These are phyloP conservation scores for Fragum whitleyi DNA, from an alignment of 2,888 invertebrate species.

Conservation along the genomic window DNA sequence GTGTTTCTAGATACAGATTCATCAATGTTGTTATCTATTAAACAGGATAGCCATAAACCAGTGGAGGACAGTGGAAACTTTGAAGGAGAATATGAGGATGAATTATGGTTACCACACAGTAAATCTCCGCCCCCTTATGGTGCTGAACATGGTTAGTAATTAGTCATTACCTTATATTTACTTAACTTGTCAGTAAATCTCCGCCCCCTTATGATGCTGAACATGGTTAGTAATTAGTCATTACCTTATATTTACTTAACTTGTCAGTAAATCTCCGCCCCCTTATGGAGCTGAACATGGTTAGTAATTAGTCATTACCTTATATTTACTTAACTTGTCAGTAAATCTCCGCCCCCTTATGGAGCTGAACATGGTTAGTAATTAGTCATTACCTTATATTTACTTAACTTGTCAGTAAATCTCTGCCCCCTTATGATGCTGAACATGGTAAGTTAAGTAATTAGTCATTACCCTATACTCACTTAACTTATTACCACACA, in stretches of 20 bases:
- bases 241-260: background rate
- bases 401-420: background rate
- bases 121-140: conserved; percentile 91
- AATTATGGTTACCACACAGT: conserved; percentile 88
- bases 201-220: conserved; percentile 89
- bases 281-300: conserved; percentile 87
- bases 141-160: conserved; percentile 57
- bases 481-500: too few species aligned
- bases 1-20: too few species aligned
- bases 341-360: conserved; percentile 92
- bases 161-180: background rate
- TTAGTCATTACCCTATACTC: too few species aligned
- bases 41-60: conserved; percentile 57
- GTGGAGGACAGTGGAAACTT: conserved; percentile 59
- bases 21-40: conserved; percentile 37
- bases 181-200: conserved; percentile 87
- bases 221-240: conserved; percentile 49
- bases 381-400: background rate
- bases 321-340: conserved; percentile 73
- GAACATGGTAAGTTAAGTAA: too few species aligned
- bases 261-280: conserved; percentile 90
- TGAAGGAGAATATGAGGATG: conserved; percentile 81
- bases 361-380: conserved; percentile 66
- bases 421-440: too few species aligned
- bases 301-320: conserved; percentile 25